phyloP scores from a whole-genome alignment of 2,888 invertebrate genomes.

The Odontocerum albicorne region DNA sequence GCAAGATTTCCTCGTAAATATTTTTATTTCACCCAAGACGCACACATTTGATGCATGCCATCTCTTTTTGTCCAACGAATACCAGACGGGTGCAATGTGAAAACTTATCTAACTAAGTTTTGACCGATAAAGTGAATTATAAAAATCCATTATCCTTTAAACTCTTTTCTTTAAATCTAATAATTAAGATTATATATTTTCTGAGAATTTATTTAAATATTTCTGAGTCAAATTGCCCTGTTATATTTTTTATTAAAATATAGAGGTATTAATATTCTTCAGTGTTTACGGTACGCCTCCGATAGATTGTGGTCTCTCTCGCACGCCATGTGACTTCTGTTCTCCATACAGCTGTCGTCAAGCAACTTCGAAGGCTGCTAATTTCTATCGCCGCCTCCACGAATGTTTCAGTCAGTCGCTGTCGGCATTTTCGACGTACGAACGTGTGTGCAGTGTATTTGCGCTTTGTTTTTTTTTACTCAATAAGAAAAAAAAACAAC shows the following conservation, averaged over 20 bases:
- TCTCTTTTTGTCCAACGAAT: constrained; percentile 26
- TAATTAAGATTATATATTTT: no score
- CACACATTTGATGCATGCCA: constrained; percentile 6
- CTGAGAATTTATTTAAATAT: no score
- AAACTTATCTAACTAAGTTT: constrained; percentile 24
- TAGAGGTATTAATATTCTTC: no score
- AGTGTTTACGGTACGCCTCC: constrained; percentile 32
- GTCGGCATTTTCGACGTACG: constrained; percentile 26
- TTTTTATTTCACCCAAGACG: constrained; percentile 27
- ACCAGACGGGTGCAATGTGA: constrained; percentile 10
- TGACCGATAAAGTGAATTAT: no score
- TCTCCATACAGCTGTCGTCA: constrained; percentile 34
- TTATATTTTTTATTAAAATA: no score
- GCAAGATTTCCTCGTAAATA: constrained; percentile 32
- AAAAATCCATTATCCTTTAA: no score
- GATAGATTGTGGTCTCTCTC: constrained; percentile 30
- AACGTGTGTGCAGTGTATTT: constrained; percentile 16
- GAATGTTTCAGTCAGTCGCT: constrained; percentile 26
- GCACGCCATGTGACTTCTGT: constrained; percentile 32
- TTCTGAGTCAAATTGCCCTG: no score
- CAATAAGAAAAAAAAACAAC: neutral
- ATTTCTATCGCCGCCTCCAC: constrained; percentile 31
- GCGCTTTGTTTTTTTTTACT: neutral
- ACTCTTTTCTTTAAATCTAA: no score
- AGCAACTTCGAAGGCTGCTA: constrained; percentile 26